Conservation (phyloP, 1,140 invertebrate species). For the Sesamia nonagrioides region DNA sequence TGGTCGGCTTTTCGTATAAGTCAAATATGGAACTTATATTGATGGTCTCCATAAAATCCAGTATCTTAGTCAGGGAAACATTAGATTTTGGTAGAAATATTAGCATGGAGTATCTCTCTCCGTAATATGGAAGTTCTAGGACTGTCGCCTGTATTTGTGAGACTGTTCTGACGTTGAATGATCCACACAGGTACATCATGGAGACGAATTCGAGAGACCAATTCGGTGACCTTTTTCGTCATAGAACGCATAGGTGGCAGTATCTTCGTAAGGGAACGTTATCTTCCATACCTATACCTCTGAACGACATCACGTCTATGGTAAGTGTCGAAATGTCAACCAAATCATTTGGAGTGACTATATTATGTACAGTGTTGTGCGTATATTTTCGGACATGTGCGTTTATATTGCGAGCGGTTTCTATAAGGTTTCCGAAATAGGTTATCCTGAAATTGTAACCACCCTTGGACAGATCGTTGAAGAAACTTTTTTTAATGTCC, state of each 20-base stretch:
- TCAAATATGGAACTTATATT: too few species aligned
- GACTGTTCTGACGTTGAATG: constrained; percentile 69
- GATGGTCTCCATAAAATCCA: too few species aligned
- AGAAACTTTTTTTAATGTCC: constrained; percentile 56
- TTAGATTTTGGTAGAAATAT: constrained; percentile 88
- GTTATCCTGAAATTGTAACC: constrained; percentile 57
- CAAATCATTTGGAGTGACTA: constrained; percentile 76
- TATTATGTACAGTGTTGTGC: constrained; percentile 67
- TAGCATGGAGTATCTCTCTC: constrained; percentile 89
- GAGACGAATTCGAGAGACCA: constrained; percentile 84
- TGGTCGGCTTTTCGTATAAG: too few species aligned
- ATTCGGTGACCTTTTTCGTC: constrained; percentile 74
- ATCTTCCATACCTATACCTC: constrained; percentile 91
- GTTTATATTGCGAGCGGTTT: constrained; percentile 61
- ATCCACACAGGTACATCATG: constrained; percentile 76
- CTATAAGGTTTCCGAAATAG: constrained; percentile 56
- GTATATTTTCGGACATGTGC: constrained; percentile 66
- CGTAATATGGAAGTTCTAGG: constrained; percentile 89
- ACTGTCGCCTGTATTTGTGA: constrained; percentile 85
- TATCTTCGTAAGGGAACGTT: constrained; percentile 88
- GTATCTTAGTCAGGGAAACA: too few species aligned
- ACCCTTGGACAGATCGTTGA: constrained; percentile 43
- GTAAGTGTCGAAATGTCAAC: constrained; percentile 88
- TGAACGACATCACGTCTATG: constrained; percentile 92
- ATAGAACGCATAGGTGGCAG: constrained; percentile 81